Conservation (phyloP, 2,113 vertebrate species). For the Istiophorus platypterus region DNA sequence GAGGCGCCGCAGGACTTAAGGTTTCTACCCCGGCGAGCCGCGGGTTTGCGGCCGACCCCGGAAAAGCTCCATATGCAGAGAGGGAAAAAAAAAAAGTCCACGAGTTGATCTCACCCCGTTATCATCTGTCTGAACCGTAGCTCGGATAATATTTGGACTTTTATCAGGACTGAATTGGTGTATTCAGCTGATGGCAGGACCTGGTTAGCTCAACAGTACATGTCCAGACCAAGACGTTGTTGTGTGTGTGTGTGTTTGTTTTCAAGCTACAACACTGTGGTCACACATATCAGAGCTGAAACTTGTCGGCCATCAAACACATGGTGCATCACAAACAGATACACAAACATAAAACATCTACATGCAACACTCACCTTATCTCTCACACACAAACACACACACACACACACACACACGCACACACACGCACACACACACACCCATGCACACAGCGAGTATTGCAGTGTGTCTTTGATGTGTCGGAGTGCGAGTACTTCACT, state of each 20-base stretch:
- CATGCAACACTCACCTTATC: constrained; percentile 34
- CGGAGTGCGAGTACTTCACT: constrained; percentile 49
- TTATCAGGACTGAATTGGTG: neutral
- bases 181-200: constrained; percentile 8
- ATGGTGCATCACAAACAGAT: constrained; percentile 15
- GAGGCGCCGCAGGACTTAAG: neutral
- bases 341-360: constrained; percentile 27
- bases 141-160: constrained; percentile 25
- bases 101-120: constrained; percentile 37
- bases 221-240: too few relatives aligned
- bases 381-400: constrained; percentile 10
- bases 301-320: constrained; percentile 13
- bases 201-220: too few relatives aligned
- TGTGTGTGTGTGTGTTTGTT: constrained; percentile 5
- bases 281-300: constrained; percentile 28
- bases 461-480: constrained; percentile 71
- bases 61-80: neutral
- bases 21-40: neutral
- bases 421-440: constrained; percentile 5
- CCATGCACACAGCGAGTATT: constrained; percentile 18
- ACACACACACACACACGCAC: constrained; percentile 34
- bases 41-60: constrained; percentile 24
- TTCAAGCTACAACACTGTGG: neutral
- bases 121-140: constrained; percentile 19
- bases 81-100: neutral